These are phyloP conservation scores for Phataginus tetradactyla DNA, from an alignment of 2,797 vertebrate species.

Conservation along the genomic window DNA sequence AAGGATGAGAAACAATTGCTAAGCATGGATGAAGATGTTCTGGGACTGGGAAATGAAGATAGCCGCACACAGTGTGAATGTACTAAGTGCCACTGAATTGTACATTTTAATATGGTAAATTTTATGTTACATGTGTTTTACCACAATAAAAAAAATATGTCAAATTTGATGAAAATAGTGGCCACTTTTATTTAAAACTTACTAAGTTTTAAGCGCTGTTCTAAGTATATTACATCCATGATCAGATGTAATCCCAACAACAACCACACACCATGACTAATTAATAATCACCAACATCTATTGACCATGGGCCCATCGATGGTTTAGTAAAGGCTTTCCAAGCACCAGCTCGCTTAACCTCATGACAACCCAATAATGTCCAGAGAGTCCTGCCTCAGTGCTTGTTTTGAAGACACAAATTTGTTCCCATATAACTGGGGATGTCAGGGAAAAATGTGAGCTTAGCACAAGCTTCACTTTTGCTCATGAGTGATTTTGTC, in stretches of 20 bases:
- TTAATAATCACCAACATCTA: background rate
- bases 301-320: background rate
- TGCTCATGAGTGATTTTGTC: background rate
- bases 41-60: background rate
- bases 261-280: background rate
- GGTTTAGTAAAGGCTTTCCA: background rate
- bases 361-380: background rate
- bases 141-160: background rate
- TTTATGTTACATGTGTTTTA: background rate
- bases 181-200: background rate
- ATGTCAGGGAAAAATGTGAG: background rate
- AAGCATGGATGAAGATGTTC: background rate
- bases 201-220: background rate
- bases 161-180: background rate
- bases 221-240: background rate
- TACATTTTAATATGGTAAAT: background rate
- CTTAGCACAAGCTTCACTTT: background rate
- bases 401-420: background rate
- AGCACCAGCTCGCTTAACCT: background rate
- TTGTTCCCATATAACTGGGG: background rate
- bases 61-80: too few species aligned
- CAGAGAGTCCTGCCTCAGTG: background rate
- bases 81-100: background rate
- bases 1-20: background rate
- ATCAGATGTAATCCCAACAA: background rate